A percentile compares a stretch with the other conserved stretches of the same genome.
Evolutionary conservation across 1,140 invertebrate genomes (phyloP).

Genomic region (Pogonomyrmex barbatus): DNA sequence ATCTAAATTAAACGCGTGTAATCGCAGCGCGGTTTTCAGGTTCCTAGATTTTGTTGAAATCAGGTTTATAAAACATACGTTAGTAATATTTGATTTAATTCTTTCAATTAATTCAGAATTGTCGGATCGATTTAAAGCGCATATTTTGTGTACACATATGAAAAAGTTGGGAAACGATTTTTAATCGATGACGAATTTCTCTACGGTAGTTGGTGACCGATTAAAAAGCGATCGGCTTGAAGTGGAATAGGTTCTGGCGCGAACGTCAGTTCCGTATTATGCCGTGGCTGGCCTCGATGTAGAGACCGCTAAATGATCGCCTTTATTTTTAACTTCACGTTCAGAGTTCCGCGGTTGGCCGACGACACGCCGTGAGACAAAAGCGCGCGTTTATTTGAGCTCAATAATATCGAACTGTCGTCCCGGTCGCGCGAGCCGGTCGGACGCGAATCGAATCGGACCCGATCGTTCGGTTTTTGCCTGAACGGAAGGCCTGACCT

Average conservation of each 20-base stretch:
- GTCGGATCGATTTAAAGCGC: not conserved
- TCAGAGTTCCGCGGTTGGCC: constrained; percentile 27
- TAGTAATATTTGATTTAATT: not conserved
- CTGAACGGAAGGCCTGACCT: constrained; percentile 11
- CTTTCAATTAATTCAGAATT: not conserved
- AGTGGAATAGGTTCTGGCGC: not conserved
- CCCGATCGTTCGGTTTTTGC: constrained; percentile 12
- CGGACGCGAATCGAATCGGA: constrained; percentile 24
- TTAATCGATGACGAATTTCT: not conserved
- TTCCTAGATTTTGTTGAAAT: not conserved
- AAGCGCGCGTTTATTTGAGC: constrained; percentile 66
- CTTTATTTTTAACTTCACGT: constrained; percentile 74
- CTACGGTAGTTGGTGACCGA: not conserved
- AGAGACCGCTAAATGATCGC: constrained; percentile 62
- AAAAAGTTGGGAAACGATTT: not conserved
- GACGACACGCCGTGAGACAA: constrained; percentile 41
- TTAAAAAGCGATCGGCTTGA: not conserved
- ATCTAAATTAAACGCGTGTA: no score
- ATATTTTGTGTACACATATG: not conserved
- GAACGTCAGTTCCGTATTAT: constrained; percentile 61
- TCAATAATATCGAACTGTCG: constrained; percentile 68
- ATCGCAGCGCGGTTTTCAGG: not conserved
- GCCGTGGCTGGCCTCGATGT: constrained; percentile 56
- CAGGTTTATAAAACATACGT: not conserved
- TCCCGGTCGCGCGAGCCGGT: not conserved